Base-by-base conservation (phyloP, 2,888 invertebrate genomes). In the Heliconius erato region DNA sequence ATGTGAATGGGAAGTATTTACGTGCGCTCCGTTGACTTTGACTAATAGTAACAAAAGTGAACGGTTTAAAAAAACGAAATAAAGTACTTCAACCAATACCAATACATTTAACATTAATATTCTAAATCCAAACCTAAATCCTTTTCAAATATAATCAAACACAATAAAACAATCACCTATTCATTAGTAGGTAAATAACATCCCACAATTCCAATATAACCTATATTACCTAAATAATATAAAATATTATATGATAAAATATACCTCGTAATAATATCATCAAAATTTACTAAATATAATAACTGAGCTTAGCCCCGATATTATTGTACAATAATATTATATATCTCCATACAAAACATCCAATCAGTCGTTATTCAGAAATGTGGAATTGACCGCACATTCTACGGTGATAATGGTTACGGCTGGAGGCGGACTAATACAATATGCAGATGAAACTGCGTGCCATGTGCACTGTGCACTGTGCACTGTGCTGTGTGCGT, bases 341-440 rank as follows among this genome's bases (percentile, higher is more conserved):
- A 78, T 68, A 78, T 78, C 49, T 77, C 65, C 26, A 65, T 78
- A 78, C 78, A 78, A 78, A 77, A 78, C 44, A 78, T 44, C 67
- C 78, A 78, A 78, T 78, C 78, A 78, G 49, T 3, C 78, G 78
- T 44, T 78, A 78, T 78, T 78, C 78, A 67, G 78, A 28, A 28
- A 32, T 32, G 59, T 40, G 28, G 32, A n/a, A 63, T 76, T 40
- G 59, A 63, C 59, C 63, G 35, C 72, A 49, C 72, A 72, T 72
- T 72, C 26, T 16, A 44, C 35, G 59, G 49, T 32, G 16, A 76
- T 76, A 63, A 76, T 76, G 16, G 63, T n/a, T 19, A 76, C 63
- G n/a, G 63, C 59, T 26, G 59, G 76, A 35, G 59, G 76, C 63
- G 63, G 23, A 26, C 76, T 63, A 76, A 76, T 76, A 63, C 63